A percentile compares a stretch with the other conserved stretches of the same genome.
phyloP scores from a whole-genome alignment of 2,888 invertebrate genomes.

The Euzetes globulus region DNA sequence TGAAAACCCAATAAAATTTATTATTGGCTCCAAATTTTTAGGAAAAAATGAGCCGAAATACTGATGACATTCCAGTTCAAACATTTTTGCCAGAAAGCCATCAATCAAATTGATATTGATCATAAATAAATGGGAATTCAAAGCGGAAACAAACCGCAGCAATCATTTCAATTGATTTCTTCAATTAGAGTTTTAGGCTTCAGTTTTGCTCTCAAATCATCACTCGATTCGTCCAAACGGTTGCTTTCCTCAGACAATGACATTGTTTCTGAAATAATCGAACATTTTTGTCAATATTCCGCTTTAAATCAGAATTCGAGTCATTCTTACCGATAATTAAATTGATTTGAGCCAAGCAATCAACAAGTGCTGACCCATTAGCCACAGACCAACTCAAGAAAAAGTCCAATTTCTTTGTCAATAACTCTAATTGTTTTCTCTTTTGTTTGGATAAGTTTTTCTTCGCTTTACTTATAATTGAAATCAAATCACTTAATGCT shows the following conservation, averaged over 20 bases:
- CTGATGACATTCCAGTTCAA: too few relatives aligned
- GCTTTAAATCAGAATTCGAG: too few relatives aligned
- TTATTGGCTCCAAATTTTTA: too few relatives aligned
- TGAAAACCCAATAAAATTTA: too few relatives aligned
- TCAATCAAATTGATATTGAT: too few relatives aligned
- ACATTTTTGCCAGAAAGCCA: too few relatives aligned
- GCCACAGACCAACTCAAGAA: slow-evolving; percentile 57
- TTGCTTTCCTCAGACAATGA: neutral
- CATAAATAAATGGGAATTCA: too few relatives aligned
- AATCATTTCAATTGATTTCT: slow-evolving; percentile 7
- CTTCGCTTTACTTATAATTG: neutral
- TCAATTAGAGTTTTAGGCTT: neutral
- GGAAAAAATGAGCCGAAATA: too few relatives aligned
- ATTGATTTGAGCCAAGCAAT: neutral
- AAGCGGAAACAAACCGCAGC: too few relatives aligned
- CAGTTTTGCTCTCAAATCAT: slow-evolving; percentile 1
- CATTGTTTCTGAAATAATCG: neutral
- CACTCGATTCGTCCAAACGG: neutral
- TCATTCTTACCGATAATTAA: neutral
- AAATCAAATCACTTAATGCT: slow-evolving; percentile 17
- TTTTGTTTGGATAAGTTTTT: slow-evolving; percentile 2
- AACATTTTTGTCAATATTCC: neutral
- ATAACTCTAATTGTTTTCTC: slow-evolving; percentile 10
- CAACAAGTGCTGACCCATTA: neutral
- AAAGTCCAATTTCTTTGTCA: slow-evolving; percentile 59